phyloP scores from a whole-genome alignment of 2,888 invertebrate genomes.

The Dasypolia templi region DNA sequence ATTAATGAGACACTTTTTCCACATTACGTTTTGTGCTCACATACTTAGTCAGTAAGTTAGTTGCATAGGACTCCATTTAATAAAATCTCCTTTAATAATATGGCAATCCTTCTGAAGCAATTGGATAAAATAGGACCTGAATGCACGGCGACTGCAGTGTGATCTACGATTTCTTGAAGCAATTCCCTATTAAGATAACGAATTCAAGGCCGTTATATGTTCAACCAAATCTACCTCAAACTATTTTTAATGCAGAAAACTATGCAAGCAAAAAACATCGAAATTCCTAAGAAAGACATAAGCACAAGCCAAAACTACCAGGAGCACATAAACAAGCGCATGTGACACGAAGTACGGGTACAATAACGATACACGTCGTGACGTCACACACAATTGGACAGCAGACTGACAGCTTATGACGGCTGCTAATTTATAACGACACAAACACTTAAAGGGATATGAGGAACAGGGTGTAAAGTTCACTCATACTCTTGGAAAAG shows the following conservation, averaged over 20 bases:
- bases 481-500: too few species aligned
- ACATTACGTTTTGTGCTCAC: not conserved
- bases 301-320: conserved; percentile 18
- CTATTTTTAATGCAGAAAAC: not conserved
- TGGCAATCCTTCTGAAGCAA: not conserved
- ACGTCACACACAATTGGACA: conserved; percentile 61
- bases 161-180: too few species aligned
- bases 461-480: too few species aligned
- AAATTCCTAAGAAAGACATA: not conserved
- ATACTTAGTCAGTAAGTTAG: not conserved
- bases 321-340: conserved; percentile 23
- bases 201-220: not conserved
- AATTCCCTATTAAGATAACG: not conserved
- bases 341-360: conserved; percentile 16
- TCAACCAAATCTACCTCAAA: not conserved
- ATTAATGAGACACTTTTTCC: conserved; percentile 15
- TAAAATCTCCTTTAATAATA: not conserved
- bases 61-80: not conserved
- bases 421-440: conserved; percentile 58
- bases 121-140: not conserved
- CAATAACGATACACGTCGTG: conserved; percentile 37
- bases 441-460: conserved; percentile 49
- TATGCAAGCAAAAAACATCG: not conserved
- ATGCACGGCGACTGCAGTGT: too few species aligned
- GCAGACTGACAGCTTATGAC: conserved; percentile 60